Conservation (phyloP, 1,140 invertebrate genomes). For the Triops longicaudatus region DNA sequence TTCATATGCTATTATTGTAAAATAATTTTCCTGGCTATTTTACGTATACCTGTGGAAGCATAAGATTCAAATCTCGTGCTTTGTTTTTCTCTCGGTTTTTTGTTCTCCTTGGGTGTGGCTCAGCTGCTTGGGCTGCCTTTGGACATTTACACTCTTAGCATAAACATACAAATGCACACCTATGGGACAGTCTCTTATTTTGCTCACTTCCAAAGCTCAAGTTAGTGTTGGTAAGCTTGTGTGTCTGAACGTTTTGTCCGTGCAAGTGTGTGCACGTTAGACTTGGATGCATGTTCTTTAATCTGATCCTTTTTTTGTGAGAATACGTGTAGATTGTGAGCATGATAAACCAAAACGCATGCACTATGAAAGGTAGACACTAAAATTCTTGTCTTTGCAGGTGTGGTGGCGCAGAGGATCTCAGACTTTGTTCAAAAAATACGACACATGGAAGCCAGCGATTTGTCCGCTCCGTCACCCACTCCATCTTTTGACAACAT, state of each 20-base stretch:
- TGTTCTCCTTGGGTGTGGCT: constrained; percentile 10
- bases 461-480: not conserved
- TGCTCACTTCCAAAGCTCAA: constrained; percentile 6
- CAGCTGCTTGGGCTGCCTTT: constrained; percentile 16
- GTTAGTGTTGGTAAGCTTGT: constrained; percentile 3
- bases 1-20: no score
- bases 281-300: not conserved
- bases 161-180: not conserved
- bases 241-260: not conserved
- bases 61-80: not conserved
- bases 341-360: not conserved
- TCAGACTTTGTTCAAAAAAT: not conserved
- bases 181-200: constrained; percentile 1
- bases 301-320: not conserved
- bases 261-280: not conserved
- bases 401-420: not conserved
- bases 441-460: not conserved
- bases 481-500: not conserved
- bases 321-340: not conserved
- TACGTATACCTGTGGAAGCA: not conserved
- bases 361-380: not conserved
- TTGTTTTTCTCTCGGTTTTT: constrained; percentile 13
- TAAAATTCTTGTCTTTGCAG: not conserved
- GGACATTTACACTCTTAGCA: not conserved
- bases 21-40: no score